Percentiles rank a stretch among this genome's conserved stretches.
These are phyloP conservation scores for Apodemia zela DNA, from an alignment of 2,888 invertebrate species.

Conservation along the genomic window DNA sequence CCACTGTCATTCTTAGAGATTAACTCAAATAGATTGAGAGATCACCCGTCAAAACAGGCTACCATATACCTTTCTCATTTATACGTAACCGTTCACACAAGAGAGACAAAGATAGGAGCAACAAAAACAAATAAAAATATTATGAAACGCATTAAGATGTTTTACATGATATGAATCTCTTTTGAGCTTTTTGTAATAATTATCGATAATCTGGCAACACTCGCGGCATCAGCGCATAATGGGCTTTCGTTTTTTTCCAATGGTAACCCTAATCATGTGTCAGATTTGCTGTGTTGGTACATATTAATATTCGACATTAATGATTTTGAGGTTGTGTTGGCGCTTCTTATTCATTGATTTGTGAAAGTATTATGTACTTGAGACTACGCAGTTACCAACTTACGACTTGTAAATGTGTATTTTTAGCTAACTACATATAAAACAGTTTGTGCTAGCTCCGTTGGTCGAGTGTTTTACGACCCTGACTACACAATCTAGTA, in stretches of 20 bases:
- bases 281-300: constrained; percentile 69
- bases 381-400: not conserved
- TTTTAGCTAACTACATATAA: not conserved
- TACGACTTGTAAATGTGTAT: not conserved
- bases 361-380: constrained; percentile 5
- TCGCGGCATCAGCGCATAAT: constrained; percentile 65
- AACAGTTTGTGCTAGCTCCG: too few relatives aligned
- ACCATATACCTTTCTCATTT: constrained; percentile 43
- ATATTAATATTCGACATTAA: constrained; percentile 56
- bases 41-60: constrained; percentile 62
- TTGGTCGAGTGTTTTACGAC: too few relatives aligned
- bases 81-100: constrained; percentile 28
- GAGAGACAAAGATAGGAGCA: constrained; percentile 50
- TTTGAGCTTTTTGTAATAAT: constrained; percentile 71
- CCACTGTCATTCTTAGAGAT: constrained; percentile 43
- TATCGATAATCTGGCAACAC: constrained; percentile 79
- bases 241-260: constrained; percentile 62
- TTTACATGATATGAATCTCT: constrained; percentile 65
- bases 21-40: constrained; percentile 51
- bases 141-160: constrained; percentile 74
- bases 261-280: constrained; percentile 78
- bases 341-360: constrained; percentile 11
- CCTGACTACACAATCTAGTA: too few relatives aligned
- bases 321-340: constrained; percentile 43
- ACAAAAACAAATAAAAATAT: constrained; percentile 76